Evolutionary conservation across 53 echinoderm and acorn worm genomes (phyloP).

Genomic region (Henricia sp.): DNA sequence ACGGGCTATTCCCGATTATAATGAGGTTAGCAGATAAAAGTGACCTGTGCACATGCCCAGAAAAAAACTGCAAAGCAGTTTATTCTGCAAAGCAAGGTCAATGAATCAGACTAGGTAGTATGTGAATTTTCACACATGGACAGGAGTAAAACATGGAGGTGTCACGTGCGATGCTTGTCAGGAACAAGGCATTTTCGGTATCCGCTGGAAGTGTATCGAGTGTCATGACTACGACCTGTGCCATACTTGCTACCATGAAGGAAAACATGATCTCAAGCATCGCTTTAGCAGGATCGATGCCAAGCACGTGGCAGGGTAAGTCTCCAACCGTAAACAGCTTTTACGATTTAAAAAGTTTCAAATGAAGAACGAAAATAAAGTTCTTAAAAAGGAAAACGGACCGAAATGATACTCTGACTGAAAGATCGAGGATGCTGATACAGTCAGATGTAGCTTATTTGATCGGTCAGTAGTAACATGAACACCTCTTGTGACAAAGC

Average conservation of each 20-base stretch:
- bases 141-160: conserved; percentile 33
- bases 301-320: conserved; percentile 10
- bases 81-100: too few species aligned
- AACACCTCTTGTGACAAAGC: too few species aligned
- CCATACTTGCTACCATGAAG: conserved; percentile 53
- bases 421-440: too few species aligned
- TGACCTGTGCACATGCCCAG: too few species aligned
- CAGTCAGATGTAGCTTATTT: too few species aligned
- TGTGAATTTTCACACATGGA: background rate
- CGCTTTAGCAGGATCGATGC: conserved; percentile 26
- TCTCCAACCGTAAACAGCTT: background rate
- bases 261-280: conserved; percentile 47
- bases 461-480: too few species aligned
- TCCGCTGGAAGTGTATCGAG: conserved; percentile 51
- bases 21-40: too few species aligned
- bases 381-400: background rate
- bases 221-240: conserved; percentile 61
- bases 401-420: background rate
- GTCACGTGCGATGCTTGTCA: conserved; percentile 25
- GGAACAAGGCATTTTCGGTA: background rate
- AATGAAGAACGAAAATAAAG: background rate
- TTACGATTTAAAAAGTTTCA: background rate
- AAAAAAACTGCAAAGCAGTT: too few species aligned
- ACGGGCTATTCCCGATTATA: too few species aligned
- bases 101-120: too few species aligned